Conservation (phyloP, 2,113 vertebrate species). For the Fulmarus glacialis region DNA sequence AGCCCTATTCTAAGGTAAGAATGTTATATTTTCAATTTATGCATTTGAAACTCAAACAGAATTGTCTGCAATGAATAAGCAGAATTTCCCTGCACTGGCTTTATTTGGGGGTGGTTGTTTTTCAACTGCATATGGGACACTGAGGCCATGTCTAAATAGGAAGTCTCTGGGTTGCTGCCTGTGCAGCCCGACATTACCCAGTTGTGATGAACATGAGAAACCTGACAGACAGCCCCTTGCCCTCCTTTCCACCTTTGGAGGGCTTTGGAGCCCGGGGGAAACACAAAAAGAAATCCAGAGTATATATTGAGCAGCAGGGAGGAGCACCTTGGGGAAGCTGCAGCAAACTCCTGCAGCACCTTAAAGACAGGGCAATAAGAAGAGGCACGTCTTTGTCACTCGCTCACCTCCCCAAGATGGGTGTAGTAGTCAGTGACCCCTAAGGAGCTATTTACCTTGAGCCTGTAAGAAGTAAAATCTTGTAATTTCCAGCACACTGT, state of each 20-base stretch:
- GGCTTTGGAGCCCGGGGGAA: not conserved
- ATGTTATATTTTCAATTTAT: not conserved
- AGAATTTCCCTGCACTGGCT: not conserved
- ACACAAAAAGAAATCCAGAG: not conserved
- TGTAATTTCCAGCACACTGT: not conserved
- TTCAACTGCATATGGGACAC: not conserved
- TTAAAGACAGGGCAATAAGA: not conserved
- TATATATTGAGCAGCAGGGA: not conserved
- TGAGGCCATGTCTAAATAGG: not conserved
- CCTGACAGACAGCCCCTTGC: not conserved
- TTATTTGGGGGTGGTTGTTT: not conserved
- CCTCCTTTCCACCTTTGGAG: not conserved
- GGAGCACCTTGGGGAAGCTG: not conserved
- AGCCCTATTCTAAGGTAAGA: not conserved
- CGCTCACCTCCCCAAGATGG: not conserved
- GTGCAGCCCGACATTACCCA: rapidly evolving
- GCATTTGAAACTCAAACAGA: not conserved
- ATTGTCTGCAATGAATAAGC: not conserved
- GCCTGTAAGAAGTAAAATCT: not conserved
- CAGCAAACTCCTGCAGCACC: not conserved
- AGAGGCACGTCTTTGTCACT: not conserved
- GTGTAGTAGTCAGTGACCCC: not conserved
- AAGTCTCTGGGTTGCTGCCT: not conserved
- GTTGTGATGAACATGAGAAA: not conserved
- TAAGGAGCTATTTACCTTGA: not conserved